phyloP scores from a whole-genome alignment of 1,140 invertebrate genomes.

The Neotoxoptera formosana region DNA sequence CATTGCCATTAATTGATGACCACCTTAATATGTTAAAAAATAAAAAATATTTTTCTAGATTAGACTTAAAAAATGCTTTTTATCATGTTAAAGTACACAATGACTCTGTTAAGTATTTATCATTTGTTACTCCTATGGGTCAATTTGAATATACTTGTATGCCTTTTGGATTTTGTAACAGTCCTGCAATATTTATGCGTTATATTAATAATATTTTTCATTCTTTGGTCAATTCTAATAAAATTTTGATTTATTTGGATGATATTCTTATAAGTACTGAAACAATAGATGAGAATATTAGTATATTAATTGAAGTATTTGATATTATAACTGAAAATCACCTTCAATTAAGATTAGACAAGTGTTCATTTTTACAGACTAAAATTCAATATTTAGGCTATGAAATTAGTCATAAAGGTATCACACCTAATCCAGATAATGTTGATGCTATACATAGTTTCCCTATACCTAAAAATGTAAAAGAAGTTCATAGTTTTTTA shows the following conservation, averaged over 20 bases:
- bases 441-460: too few relatives aligned
- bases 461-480: too few relatives aligned
- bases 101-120: neutral
- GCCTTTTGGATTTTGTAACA: conserved; percentile 43
- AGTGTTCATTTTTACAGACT: neutral
- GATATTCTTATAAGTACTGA: conserved; percentile 10
- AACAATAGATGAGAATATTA: neutral
- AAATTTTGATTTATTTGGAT: conserved; percentile 18
- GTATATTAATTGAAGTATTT: neutral
- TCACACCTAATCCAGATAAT: neutral
- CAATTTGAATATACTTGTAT: conserved; percentile 45
- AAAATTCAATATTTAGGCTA: neutral
- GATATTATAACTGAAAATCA: neutral
- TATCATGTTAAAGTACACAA: conserved; percentile 23
- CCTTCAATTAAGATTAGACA: neutral
- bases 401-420: neutral
- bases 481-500: too few relatives aligned
- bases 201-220: conserved; percentile 11
- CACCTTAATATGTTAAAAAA: conserved; percentile 15
- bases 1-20: conserved; percentile 13
- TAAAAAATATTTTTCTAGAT: conserved; percentile 23
- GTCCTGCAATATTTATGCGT: conserved; percentile 5
- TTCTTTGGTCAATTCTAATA: neutral
- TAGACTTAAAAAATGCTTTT: conserved; percentile 31
- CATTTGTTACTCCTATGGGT: conserved; percentile 16